Evolutionary conservation across 2,888 invertebrate genomes (phyloP).

Genomic region (Thera obeliscata): DNA sequence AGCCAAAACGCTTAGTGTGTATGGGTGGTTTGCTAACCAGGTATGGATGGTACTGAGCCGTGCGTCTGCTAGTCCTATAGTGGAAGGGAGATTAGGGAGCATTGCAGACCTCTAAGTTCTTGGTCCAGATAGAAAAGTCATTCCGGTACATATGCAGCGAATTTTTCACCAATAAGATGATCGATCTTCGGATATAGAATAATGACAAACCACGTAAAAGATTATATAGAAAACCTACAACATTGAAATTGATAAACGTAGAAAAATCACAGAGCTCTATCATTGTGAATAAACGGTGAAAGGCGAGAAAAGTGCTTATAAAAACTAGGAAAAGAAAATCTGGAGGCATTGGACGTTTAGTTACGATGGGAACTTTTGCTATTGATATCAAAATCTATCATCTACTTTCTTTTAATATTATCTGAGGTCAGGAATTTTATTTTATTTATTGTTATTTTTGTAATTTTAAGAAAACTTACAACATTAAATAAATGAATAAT

Average conservation of each 20-base stretch:
- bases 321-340: conserved; percentile 20
- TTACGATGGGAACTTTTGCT: conserved; percentile 6
- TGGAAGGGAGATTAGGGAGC: no score
- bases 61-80: no score
- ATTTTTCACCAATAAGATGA: background rate
- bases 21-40: no score
- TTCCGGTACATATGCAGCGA: no score
- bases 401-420: background rate
- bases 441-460: no score
- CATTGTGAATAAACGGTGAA: conserved; percentile 29
- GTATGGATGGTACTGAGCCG: no score
- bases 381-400: background rate
- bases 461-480: no score
- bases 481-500: no score
- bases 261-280: conserved; percentile 20
- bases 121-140: background rate
- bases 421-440: background rate
- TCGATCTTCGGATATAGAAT: background rate
- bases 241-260: conserved; percentile 24
- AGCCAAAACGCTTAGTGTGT: no score
- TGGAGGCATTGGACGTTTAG: background rate
- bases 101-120: background rate
- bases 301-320: conserved; percentile 29
- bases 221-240: conserved; percentile 9
- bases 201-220: no score